Conservation (phyloP, 2,888 invertebrate genomes). For the Lithodes maja region DNA sequence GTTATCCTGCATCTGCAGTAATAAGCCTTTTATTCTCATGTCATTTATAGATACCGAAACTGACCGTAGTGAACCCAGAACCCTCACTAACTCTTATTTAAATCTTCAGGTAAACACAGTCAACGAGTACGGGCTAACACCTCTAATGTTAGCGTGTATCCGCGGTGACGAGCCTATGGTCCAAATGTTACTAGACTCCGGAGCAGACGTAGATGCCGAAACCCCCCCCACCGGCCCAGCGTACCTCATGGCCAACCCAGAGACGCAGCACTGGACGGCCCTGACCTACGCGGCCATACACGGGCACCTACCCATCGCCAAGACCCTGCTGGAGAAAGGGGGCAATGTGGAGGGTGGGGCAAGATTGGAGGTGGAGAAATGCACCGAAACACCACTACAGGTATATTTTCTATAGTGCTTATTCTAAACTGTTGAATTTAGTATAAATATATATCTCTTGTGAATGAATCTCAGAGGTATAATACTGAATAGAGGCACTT, state of each 20-base stretch:
- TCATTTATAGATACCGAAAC: too few relatives aligned
- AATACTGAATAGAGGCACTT: not conserved
- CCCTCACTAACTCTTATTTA: too few relatives aligned
- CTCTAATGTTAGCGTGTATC: constrained; percentile 88
- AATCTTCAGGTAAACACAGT: constrained; percentile 81
- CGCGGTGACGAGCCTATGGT: constrained; percentile 87
- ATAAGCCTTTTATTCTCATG: too few relatives aligned
- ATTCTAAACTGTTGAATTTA: not conserved
- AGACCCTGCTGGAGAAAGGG: constrained; percentile 82
- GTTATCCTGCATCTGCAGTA: too few relatives aligned
- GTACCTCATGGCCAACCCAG: constrained; percentile 76
- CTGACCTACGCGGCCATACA: constrained; percentile 85
- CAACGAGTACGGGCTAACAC: constrained; percentile 86
- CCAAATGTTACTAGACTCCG: constrained; percentile 83
- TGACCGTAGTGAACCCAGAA: too few relatives aligned
- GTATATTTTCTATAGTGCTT: constrained; percentile 74
- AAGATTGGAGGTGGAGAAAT: constrained; percentile 86
- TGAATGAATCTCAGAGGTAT: not conserved
- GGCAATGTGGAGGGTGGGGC: constrained; percentile 92
- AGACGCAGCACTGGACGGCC: constrained; percentile 90
- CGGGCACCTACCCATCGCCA: constrained; percentile 73
- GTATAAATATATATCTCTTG: not conserved
- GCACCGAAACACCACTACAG: constrained; percentile 91
- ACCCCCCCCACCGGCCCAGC: constrained; percentile 78
- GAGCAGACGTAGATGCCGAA: constrained; percentile 88